phyloP scores from a whole-genome alignment of 2,888 invertebrate species.

The Catonia carolina region DNA sequence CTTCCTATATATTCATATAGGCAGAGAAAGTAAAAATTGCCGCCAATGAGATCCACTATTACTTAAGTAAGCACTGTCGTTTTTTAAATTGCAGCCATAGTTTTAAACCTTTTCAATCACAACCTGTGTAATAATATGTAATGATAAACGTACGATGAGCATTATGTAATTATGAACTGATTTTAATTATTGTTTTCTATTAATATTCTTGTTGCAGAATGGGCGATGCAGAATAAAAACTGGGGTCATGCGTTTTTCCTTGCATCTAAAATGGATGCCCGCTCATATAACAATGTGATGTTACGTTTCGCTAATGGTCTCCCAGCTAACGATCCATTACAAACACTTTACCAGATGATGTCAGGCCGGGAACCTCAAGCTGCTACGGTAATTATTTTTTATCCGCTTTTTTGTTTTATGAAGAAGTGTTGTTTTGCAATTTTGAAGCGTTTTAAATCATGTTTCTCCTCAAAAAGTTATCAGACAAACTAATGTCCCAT shows the following conservation, averaged over 20 bases:
- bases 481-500: too few species aligned
- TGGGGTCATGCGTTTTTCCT: constrained; percentile 95
- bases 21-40: too few species aligned
- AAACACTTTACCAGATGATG: constrained; percentile 88
- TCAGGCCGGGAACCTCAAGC: constrained; percentile 73
- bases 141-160: too few species aligned
- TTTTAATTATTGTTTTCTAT: too few species aligned
- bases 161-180: too few species aligned
- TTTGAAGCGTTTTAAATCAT: background rate
- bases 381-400: constrained; percentile 53
- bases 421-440: background rate
- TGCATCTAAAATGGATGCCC: constrained; percentile 77
- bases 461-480: too few species aligned
- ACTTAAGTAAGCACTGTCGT: too few species aligned
- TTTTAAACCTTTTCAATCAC: too few species aligned
- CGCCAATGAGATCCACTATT: too few species aligned
- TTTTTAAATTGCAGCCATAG: too few species aligned
- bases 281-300: constrained; percentile 78
- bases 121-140: too few species aligned
- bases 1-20: too few species aligned
- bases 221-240: constrained; percentile 77
- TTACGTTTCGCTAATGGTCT: constrained; percentile 83
- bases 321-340: constrained; percentile 77
- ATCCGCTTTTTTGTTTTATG: background rate
- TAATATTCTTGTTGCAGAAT: constrained; percentile 61